Evolutionary conservation across 2,113 vertebrate genomes (phyloP).

Genomic region (Callithrix jacchus): DNA sequence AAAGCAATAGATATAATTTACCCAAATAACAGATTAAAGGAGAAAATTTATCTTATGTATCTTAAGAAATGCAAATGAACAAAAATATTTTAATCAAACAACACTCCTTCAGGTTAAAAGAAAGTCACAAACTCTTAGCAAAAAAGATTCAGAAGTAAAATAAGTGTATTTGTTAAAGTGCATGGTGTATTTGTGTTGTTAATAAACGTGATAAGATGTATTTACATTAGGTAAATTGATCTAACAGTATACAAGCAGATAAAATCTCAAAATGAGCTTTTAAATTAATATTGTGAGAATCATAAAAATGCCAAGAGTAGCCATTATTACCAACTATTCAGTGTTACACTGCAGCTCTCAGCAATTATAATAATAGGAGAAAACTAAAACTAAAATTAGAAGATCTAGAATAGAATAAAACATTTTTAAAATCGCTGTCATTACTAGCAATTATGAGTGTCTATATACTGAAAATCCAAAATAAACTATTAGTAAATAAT

Average conservation of each 20-base stretch:
- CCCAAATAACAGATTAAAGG: neutral
- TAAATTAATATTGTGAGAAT: neutral
- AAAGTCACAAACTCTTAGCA: neutral
- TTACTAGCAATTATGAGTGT: neutral
- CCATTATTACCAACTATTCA: neutral
- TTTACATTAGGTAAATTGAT: neutral
- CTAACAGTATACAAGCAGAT: no score
- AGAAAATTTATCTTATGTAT: neutral
- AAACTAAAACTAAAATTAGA: neutral
- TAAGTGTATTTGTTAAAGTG: neutral
- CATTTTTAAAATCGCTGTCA: neutral
- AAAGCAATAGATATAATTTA: neutral
- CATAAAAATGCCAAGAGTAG: neutral
- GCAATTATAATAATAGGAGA: neutral
- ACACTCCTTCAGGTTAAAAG: neutral
- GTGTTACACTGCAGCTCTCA: neutral
- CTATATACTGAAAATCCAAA: neutral
- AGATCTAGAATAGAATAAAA: neutral
- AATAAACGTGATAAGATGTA: neutral
- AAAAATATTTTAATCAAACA: neutral
- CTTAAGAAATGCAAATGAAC: neutral
- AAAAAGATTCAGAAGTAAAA: neutral
- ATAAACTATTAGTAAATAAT: neutral
- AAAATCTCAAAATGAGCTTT: neutral
- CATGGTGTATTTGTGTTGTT: neutral